These are phyloP conservation scores for Heterotis niloticus DNA, from an alignment of 2,113 vertebrate genomes.

Conservation along the genomic window DNA sequence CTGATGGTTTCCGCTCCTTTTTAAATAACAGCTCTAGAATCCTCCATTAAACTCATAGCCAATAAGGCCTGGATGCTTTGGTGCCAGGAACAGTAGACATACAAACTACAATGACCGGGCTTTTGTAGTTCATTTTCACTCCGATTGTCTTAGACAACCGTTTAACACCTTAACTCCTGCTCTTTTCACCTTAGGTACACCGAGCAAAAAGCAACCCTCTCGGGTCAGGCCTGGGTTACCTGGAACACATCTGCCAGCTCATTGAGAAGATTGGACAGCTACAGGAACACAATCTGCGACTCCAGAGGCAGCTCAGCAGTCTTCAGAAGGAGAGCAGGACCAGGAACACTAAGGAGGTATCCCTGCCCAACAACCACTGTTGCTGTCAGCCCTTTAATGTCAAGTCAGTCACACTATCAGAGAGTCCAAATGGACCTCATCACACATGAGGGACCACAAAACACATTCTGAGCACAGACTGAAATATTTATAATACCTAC, in stretches of 20 bases:
- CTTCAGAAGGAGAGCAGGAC: constrained; percentile 68
- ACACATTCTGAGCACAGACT: too few relatives aligned
- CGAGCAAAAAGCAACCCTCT: constrained; percentile 57
- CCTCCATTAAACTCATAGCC: too few relatives aligned
- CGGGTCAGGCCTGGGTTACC: constrained; percentile 74
- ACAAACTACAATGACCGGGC: neutral
- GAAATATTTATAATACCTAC: too few relatives aligned
- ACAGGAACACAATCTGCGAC: constrained; percentile 73
- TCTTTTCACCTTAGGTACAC: constrained; percentile 59
- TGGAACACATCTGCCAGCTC: constrained; percentile 82
- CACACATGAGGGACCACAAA: too few relatives aligned
- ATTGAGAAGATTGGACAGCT: constrained; percentile 82
- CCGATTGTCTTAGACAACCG: neutral
- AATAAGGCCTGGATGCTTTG: too few relatives aligned
- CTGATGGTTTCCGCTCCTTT: neutral
- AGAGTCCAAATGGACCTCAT: too few relatives aligned
- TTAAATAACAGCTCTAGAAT: neutral
- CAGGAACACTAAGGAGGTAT: constrained; percentile 71
- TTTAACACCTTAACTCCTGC: neutral
- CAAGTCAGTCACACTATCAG: too few relatives aligned
- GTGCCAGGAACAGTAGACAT: too few relatives aligned
- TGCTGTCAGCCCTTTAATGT: too few relatives aligned
- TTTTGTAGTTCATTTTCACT: neutral
- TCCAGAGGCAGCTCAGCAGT: constrained; percentile 72
- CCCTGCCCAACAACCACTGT: neutral